Percentiles rank a stretch among this genome's conserved stretches.
These are phyloP conservation scores for Drosophila lutescens DNA, from an alignment of 2,888 invertebrate species.

Conservation along the genomic window DNA sequence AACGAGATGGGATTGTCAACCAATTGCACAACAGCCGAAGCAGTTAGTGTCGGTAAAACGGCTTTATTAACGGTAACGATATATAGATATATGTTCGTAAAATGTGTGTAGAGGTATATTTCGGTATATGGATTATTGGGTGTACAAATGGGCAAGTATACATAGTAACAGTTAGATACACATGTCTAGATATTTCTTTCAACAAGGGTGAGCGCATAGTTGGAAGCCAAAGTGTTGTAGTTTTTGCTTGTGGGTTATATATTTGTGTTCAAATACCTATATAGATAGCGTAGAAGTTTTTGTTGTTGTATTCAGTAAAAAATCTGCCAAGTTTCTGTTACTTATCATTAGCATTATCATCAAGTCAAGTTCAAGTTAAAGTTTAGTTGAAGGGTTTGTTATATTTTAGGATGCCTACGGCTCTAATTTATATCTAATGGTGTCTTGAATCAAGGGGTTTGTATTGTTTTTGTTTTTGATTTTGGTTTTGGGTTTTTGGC, in stretches of 20 bases:
- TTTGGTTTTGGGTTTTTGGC: conserved; percentile 62
- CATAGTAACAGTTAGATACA: conserved; percentile 48
- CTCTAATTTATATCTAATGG: conserved; percentile 31
- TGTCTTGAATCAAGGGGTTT: conserved; percentile 28
- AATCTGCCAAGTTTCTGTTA: conserved; percentile 61
- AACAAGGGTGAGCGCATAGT: conserved; percentile 65
- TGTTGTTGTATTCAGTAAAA: conserved; percentile 65
- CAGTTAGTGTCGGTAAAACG: conserved; percentile 51
- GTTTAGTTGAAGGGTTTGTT: conserved; percentile 21
- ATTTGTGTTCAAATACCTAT: conserved; percentile 39
- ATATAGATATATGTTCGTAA: conserved; percentile 35
- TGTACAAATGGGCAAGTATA: conserved; percentile 38
- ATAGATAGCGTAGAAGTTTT: conserved; percentile 45
- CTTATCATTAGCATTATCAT: conserved; percentile 25
- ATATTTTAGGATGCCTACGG: conserved; percentile 51
- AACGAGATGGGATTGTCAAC: conserved; percentile 59
- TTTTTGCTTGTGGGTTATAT: conserved; percentile 28
- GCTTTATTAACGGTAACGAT: conserved; percentile 38
- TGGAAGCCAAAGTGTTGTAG: conserved; percentile 64
- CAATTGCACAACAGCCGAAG: conserved; percentile 67
- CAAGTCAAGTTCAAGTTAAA: conserved; percentile 9
- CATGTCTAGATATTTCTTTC: conserved; percentile 42
- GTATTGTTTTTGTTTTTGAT: conserved; percentile 34
- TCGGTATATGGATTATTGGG: conserved; percentile 41
- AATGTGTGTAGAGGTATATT: conserved; percentile 29